Conservation (phyloP, 1,140 invertebrate genomes). For the Orius insidiosus region DNA sequence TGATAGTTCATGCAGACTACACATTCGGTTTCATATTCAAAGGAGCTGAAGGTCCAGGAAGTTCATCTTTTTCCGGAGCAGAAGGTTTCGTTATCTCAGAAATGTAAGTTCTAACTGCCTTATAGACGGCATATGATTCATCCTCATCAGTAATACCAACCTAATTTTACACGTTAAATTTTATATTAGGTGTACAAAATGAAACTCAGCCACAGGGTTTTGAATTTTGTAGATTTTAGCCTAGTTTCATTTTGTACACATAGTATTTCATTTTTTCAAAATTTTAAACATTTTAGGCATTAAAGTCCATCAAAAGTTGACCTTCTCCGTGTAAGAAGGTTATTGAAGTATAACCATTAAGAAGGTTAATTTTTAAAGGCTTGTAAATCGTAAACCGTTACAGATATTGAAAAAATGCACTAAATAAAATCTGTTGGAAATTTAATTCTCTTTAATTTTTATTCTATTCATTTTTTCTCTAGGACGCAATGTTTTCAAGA, state of each 20-base stretch:
- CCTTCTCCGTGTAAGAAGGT: too few species aligned
- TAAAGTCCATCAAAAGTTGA: too few species aligned
- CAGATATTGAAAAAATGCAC: not conserved
- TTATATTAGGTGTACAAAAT: too few species aligned
- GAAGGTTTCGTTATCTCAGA: constrained; percentile 17
- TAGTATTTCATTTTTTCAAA: too few species aligned
- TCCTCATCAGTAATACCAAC: constrained; percentile 25
- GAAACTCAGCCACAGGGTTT: too few species aligned
- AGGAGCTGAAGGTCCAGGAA: constrained; percentile 18
- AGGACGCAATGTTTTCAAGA: not conserved
- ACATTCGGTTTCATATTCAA: constrained; percentile 39
- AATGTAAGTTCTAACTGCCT: constrained; percentile 38
- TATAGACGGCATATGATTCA: constrained; percentile 38
- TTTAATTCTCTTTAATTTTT: not conserved
- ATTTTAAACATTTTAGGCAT: too few species aligned
- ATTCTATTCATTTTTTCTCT: too few species aligned
- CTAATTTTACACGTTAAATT: not conserved
- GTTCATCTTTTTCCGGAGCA: constrained; percentile 13
- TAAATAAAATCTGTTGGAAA: too few species aligned
- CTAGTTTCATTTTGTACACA: too few species aligned
- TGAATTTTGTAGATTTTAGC: too few species aligned
- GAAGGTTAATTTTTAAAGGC: too few species aligned
- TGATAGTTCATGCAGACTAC: constrained; percentile 60
- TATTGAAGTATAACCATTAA: too few species aligned
- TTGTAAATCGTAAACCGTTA: not conserved